Evolutionary conservation across 1,140 invertebrate genomes (phyloP).

Genomic region (Ceratina calcarata): DNA sequence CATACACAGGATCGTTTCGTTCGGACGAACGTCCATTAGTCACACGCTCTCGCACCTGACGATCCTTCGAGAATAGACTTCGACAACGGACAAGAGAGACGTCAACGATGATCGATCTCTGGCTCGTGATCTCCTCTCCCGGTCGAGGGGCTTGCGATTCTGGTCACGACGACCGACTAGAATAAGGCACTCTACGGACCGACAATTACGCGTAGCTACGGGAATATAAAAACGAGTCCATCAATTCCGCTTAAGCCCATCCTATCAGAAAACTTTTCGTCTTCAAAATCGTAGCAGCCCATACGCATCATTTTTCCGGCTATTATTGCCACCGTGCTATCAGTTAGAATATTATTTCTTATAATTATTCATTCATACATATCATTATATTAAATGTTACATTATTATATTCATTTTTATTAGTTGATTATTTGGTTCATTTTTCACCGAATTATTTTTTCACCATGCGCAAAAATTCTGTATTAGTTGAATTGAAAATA

Average conservation of each 20-base stretch:
- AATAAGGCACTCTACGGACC: conserved; percentile 17
- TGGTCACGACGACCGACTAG: conserved; percentile 5
- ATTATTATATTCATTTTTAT: too few species aligned
- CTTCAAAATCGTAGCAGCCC: too few species aligned
- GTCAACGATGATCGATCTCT: conserved; percentile 26
- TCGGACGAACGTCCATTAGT: conserved; percentile 34
- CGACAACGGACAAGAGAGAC: neutral
- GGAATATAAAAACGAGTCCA: conserved; percentile 2
- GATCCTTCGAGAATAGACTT: conserved; percentile 10
- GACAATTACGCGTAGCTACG: conserved; percentile 4
- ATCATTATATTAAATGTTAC: too few species aligned
- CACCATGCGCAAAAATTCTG: too few species aligned
- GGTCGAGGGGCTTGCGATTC: neutral
- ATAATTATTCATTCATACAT: too few species aligned
- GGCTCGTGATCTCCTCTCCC: conserved; percentile 7
- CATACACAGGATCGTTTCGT: conserved; percentile 44
- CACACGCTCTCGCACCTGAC: conserved; percentile 9
- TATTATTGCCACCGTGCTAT: too few species aligned
- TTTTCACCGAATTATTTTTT: too few species aligned
- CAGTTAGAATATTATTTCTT: too few species aligned
- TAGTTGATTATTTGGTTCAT: too few species aligned
- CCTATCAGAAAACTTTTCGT: too few species aligned
- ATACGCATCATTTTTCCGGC: too few species aligned
- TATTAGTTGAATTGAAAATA: too few species aligned
- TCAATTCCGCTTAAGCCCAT: neutral